Evolutionary conservation across 2,888 invertebrate species (phyloP).

Genomic region (Scotopteryx bipunctaria): DNA sequence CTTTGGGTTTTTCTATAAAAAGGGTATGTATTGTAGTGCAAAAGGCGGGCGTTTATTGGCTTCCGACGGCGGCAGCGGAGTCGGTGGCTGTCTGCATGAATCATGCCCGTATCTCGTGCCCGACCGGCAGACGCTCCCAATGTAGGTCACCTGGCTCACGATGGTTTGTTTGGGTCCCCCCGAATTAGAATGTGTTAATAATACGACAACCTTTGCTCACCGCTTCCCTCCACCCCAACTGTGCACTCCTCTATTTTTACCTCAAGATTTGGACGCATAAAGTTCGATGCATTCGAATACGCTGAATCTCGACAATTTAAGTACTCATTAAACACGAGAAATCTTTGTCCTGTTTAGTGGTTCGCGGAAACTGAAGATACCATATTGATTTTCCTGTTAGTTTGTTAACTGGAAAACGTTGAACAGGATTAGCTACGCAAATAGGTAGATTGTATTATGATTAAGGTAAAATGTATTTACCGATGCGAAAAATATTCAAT

Average conservation of each 20-base stretch:
- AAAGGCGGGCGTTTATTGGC: constrained; percentile 29
- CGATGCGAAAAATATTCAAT: too few relatives aligned
- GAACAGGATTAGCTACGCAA: constrained; percentile 12
- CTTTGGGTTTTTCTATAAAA: constrained; percentile 6
- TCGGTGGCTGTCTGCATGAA: constrained; percentile 57
- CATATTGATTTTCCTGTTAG: constrained; percentile 38
- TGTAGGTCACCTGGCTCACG: constrained; percentile 77
- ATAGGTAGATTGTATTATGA: background rate
- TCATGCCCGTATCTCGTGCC: constrained; percentile 64
- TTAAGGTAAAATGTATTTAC: too few relatives aligned
- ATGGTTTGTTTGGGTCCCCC: constrained; percentile 82
- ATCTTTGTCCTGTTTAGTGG: background rate
- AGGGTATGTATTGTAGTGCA: constrained; percentile 18
- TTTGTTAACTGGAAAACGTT: constrained; percentile 18
- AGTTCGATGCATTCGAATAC: constrained; percentile 43
- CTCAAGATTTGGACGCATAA: constrained; percentile 51
- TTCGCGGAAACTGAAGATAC: constrained; percentile 18
- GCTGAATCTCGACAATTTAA: constrained; percentile 10
- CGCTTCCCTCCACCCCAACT: constrained; percentile 47
- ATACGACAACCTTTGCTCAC: constrained; percentile 75
- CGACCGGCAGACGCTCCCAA: constrained; percentile 67
- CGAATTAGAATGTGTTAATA: constrained; percentile 78
- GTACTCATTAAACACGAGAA: background rate
- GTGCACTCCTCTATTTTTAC: constrained; percentile 62
- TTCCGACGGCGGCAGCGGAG: constrained; percentile 4